Evolutionary conservation across 2,888 invertebrate genomes (phyloP).

Genomic region (Laothoe populi): DNA sequence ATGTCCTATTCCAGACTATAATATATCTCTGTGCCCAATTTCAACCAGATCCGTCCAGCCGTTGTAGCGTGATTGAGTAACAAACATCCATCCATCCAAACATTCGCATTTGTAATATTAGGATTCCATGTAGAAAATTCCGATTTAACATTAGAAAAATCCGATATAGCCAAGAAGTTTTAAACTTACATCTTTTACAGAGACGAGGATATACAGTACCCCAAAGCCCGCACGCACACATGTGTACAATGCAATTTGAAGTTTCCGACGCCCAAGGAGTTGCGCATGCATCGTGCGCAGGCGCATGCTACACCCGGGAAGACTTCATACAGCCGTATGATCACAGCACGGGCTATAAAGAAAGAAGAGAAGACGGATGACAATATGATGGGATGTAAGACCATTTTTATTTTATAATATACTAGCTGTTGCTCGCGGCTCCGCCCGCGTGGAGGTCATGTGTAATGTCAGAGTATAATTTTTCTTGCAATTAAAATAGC

Average conservation of each 20-base stretch:
- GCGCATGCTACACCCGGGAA: conserved; percentile 58
- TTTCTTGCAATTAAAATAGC: too few relatives aligned
- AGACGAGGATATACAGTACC: conserved; percentile 57
- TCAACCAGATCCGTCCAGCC: too few relatives aligned
- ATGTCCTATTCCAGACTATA: too few relatives aligned
- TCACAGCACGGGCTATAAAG: conserved; percentile 72
- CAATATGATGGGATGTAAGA: conserved; percentile 47
- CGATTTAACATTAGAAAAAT: too few relatives aligned
- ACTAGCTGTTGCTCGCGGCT: neutral
- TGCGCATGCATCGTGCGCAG: conserved; percentile 86
- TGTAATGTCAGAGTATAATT: too few relatives aligned
- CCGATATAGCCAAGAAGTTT: neutral
- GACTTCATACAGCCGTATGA: conserved; percentile 61
- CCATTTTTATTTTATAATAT: neutral
- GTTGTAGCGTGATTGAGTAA: too few relatives aligned
- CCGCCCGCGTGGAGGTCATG: too few relatives aligned
- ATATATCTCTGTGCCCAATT: too few relatives aligned
- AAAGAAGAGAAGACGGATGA: conserved; percentile 72
- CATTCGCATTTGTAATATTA: too few relatives aligned
- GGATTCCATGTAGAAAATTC: too few relatives aligned
- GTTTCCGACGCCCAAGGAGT: conserved; percentile 86
- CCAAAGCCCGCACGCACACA: conserved; percentile 70
- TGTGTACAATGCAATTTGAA: conserved; percentile 85
- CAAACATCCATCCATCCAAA: too few relatives aligned
- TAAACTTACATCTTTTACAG: conserved; percentile 44